Percentiles rank a stretch among this genome's conserved stretches.
Conservation (phyloP, 2,797 vertebrate species). For the Gymnothorax javanicus region DNA sequence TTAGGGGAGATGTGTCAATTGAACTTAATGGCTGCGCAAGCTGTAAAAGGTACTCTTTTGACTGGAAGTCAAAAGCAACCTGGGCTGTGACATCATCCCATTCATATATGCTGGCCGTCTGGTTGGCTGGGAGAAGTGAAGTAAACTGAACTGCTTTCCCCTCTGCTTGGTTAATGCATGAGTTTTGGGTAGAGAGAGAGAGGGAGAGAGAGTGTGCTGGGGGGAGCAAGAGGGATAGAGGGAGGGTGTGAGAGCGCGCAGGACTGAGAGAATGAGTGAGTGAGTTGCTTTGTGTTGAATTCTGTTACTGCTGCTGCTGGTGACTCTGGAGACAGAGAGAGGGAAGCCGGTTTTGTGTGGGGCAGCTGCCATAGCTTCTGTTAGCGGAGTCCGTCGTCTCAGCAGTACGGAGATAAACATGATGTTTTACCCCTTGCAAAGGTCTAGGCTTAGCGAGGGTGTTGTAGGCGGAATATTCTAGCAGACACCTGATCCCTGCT, state of each 20-base stretch:
- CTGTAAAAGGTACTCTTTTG: not conserved
- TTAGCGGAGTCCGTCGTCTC: not conserved
- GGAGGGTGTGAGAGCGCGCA: constrained; percentile 15
- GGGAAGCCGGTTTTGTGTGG: constrained; percentile 29
- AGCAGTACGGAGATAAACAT: not conserved
- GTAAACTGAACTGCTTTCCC: constrained; percentile 72
- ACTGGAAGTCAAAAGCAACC: constrained; percentile 40
- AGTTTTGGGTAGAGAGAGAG: constrained; percentile 26
- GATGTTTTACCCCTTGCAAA: not conserved
- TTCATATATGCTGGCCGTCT: constrained; percentile 56
- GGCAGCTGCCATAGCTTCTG: not conserved
- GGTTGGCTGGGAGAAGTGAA: constrained; percentile 72
- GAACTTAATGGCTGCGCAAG: not conserved
- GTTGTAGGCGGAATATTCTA: constrained; percentile 11
- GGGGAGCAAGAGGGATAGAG: not conserved
- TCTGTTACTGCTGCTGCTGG: constrained; percentile 26
- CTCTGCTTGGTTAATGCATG: constrained; percentile 43
- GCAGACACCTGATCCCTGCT: constrained; percentile 29
- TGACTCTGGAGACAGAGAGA: constrained; percentile 18
- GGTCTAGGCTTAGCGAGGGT: not conserved
- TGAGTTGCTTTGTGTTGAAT: constrained; percentile 27
- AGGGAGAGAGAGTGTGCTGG: constrained; percentile 17
- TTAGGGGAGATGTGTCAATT: not conserved
- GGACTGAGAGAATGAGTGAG: not conserved
- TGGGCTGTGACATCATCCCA: constrained; percentile 63